Evolutionary conservation across 2,888 invertebrate species (phyloP).

Genomic region (Agonopterix subpropinquella): DNA sequence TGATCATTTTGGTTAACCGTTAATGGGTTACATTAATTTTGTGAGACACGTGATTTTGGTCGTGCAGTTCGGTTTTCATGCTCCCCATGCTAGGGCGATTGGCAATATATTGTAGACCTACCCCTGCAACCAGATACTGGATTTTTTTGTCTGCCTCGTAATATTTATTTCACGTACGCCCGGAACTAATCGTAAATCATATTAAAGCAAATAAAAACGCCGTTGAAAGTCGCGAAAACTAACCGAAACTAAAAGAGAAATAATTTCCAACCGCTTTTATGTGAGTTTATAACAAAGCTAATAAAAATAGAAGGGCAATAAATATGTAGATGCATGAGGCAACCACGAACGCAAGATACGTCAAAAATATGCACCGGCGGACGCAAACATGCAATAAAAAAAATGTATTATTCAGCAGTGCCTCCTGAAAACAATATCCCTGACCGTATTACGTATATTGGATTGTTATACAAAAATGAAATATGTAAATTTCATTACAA

Average conservation of each 20-base stretch:
- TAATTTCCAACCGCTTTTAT: slow-evolving; percentile 13
- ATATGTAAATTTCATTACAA: slow-evolving; percentile 15
- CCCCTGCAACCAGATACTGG: no score
- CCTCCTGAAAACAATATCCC: slow-evolving; percentile 56
- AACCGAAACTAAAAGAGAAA: no score
- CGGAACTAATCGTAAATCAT: neutral
- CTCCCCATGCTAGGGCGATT: neutral
- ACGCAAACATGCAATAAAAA: slow-evolving; percentile 51
- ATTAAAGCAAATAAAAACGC: neutral
- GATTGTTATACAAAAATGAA: slow-evolving; percentile 29
- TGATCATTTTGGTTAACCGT: slow-evolving; percentile 39
- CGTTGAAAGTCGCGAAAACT: no score
- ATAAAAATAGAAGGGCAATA: slow-evolving; percentile 37
- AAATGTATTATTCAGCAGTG: slow-evolving; percentile 63
- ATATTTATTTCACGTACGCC: neutral
- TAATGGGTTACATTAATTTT: slow-evolving; percentile 53
- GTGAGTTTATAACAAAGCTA: slow-evolving; percentile 19
- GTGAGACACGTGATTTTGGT: slow-evolving; percentile 34
- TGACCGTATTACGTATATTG: slow-evolving; percentile 35
- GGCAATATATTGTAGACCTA: slow-evolving; percentile 1
- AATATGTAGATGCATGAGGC: slow-evolving; percentile 50
- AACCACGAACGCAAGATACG: slow-evolving; percentile 39
- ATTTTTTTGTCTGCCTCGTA: neutral
- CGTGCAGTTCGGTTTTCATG: neutral
- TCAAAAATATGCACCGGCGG: slow-evolving; percentile 60